phyloP scores from a whole-genome alignment of 1,140 invertebrate species.

The Lanistes nyassanus region DNA sequence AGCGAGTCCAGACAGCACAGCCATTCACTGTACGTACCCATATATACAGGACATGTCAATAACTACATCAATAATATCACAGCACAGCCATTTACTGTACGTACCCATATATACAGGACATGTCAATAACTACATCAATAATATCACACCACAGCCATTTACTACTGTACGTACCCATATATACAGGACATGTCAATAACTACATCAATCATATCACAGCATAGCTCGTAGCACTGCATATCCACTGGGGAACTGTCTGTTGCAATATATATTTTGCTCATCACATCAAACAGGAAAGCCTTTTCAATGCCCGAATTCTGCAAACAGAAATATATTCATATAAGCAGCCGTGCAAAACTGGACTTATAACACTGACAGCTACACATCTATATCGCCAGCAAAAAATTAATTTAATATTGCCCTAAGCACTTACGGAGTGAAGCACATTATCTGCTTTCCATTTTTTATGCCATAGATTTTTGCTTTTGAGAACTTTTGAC shows the following conservation, averaged over 20 bases:
- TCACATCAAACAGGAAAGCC: constrained; percentile 97
- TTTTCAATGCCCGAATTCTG: constrained; percentile 98
- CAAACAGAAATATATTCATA: constrained; percentile 20
- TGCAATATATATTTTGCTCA: constrained; percentile 99
- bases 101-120: constrained; percentile 98
- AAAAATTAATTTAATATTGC: no score
- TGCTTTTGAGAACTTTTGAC: no score
- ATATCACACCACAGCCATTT: constrained; percentile 93
- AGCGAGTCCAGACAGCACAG: background rate
- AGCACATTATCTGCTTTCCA: no score
- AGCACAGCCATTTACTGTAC: constrained; percentile 77
- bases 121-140: constrained; percentile 99
- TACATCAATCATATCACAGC: constrained; percentile 99
- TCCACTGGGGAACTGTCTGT: constrained; percentile 99
- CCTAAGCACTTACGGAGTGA: no score
- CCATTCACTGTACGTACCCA: constrained; percentile 69
- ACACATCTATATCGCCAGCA: no score
- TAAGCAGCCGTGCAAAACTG: no score
- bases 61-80: constrained; percentile 99
- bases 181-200: constrained; percentile 99
- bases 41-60: constrained; percentile 99
- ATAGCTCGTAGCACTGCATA: constrained; percentile 99
- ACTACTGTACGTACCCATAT: constrained; percentile 81
- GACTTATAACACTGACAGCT: no score
- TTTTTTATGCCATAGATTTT: no score